A percentile compares a stretch with the other conserved stretches of the same genome.
Conservation (phyloP, 2,888 invertebrate species). For the Chirona hameri region DNA sequence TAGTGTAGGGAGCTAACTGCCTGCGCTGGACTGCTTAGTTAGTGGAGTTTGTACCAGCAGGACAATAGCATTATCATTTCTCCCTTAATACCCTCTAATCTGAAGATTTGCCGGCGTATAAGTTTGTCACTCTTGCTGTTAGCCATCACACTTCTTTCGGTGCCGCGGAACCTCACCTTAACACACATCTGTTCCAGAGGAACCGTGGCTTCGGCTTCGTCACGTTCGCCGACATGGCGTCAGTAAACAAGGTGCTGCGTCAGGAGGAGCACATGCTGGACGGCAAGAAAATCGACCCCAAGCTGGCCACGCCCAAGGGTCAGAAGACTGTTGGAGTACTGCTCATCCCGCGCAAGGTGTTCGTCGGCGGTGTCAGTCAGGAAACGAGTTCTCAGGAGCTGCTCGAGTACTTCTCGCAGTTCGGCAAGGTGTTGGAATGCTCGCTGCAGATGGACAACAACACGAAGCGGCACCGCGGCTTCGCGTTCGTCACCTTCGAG, state of each 20-base stretch:
- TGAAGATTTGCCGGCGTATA: too few relatives aligned
- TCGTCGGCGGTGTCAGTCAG: constrained; percentile 87
- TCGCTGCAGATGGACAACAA: constrained; percentile 88
- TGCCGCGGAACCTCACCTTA: too few relatives aligned
- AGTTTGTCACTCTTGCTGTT: too few relatives aligned
- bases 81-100: too few relatives aligned
- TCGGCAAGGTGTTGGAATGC: constrained; percentile 58
- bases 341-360: constrained; percentile 73
- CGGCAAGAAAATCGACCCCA: constrained; percentile 90
- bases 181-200: constrained; percentile 60
- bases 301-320: constrained; percentile 90
- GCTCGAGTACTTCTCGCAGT: constrained; percentile 83
- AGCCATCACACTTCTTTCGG: neutral
- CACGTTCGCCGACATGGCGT: constrained; percentile 84
- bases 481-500: constrained; percentile 88
- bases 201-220: constrained; percentile 93
- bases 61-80: too few relatives aligned
- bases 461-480: constrained; percentile 84
- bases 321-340: constrained; percentile 66
- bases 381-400: constrained; percentile 88
- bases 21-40: too few relatives aligned
- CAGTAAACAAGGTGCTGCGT: constrained; percentile 85
- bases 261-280: constrained; percentile 86
- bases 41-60: too few relatives aligned
- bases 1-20: too few relatives aligned